These are phyloP conservation scores for Anoplius nigerrimus DNA, from an alignment of 2,888 invertebrate genomes.

Conservation along the genomic window DNA sequence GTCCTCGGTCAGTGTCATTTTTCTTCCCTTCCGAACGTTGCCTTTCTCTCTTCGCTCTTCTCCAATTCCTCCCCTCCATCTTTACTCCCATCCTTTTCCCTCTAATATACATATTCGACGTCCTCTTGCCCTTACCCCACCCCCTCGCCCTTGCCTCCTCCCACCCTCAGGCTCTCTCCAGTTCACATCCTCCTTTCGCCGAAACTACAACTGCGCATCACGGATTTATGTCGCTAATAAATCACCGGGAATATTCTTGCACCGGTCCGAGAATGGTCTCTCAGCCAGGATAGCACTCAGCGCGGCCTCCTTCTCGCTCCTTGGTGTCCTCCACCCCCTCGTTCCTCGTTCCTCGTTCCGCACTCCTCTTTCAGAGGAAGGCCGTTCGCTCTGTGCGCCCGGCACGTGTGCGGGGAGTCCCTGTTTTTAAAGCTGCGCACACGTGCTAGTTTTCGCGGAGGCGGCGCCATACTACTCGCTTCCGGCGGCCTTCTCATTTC, in stretches of 20 bases:
- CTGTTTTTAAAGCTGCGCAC: too few species aligned
- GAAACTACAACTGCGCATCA: conserved; percentile 14
- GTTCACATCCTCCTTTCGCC: conserved; percentile 8
- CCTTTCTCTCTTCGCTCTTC: background rate
- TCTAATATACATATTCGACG: background rate
- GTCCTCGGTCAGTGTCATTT: background rate
- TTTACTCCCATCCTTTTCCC: conserved; percentile 8
- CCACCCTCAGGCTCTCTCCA: background rate
- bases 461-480: background rate
- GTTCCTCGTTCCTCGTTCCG: background rate
- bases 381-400: too few species aligned
- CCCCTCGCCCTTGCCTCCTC: conserved; percentile 7
- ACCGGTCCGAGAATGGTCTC: background rate
- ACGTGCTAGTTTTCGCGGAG: too few species aligned
- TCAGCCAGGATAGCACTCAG: conserved; percentile 6
- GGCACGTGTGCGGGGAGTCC: too few species aligned
- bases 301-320: conserved; percentile 13
- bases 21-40: background rate
- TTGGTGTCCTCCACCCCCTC: background rate
- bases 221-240: conserved; percentile 40
- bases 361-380: background rate
- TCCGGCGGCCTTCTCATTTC: conserved; percentile 1
- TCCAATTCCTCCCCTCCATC: conserved; percentile 8
- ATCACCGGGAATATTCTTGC: conserved; percentile 36
- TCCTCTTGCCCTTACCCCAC: too few species aligned